Conservation (phyloP, 2,113 vertebrate genomes). For the Ictalurus furcatus region DNA sequence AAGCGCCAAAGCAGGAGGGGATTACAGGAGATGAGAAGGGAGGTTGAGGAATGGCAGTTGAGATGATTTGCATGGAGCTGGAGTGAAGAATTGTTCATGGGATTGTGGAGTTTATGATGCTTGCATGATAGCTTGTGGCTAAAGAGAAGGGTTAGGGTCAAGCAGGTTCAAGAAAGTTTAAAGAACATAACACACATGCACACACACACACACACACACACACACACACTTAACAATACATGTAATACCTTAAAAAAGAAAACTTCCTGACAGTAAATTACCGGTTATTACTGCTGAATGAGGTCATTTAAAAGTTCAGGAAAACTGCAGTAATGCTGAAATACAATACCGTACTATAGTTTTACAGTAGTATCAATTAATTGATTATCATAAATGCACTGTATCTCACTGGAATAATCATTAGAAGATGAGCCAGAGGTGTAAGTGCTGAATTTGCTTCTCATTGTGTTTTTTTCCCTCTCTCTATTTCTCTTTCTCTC, state of each 20-base stretch:
- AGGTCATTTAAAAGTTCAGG: background rate
- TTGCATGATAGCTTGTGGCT: background rate
- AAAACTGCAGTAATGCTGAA: background rate
- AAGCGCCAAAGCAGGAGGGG: background rate
- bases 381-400: background rate
- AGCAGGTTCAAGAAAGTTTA: background rate
- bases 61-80: background rate
- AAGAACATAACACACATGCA: background rate
- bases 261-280: background rate
- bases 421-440: background rate
- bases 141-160: background rate
- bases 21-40: background rate
- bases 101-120: background rate
- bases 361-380: background rate
- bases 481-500: background rate
- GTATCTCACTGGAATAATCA: background rate
- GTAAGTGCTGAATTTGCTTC: background rate
- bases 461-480: background rate
- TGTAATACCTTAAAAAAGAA: background rate
- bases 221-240: background rate
- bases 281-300: background rate
- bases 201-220: background rate
- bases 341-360: background rate
- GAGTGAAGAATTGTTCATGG: background rate
- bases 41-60: background rate